A percentile compares a stretch with the other conserved stretches of the same genome.
These are phyloP conservation scores for Bombus soroeensis DNA, from an alignment of 1,140 invertebrate genomes.

Conservation along the genomic window DNA sequence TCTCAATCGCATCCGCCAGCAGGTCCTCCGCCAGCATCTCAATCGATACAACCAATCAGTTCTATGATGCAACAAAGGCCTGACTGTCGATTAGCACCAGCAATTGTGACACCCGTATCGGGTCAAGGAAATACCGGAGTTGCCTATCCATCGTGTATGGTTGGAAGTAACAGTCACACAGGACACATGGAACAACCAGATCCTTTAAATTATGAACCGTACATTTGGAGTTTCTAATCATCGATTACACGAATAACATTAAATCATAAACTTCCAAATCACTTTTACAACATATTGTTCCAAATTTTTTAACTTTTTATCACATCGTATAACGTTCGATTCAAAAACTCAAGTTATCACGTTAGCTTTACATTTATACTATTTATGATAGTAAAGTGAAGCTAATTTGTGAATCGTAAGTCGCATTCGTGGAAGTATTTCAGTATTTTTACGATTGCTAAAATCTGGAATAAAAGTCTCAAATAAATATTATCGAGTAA, in stretches of 20 bases:
- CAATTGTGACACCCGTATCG: constrained; percentile 68
- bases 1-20: constrained; percentile 50
- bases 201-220: constrained; percentile 80
- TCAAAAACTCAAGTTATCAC: neutral
- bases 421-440: neutral
- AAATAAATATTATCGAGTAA: neutral
- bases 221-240: constrained; percentile 80
- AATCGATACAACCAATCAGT: constrained; percentile 72
- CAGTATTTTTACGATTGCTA: neutral
- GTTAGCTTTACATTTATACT: neutral
- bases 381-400: neutral
- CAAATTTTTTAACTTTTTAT: neutral
- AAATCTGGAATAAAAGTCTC: neutral
- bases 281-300: neutral
- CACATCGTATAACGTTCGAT: neutral
- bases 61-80: constrained; percentile 76
- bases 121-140: constrained; percentile 66
- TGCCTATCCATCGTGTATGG: constrained; percentile 78
- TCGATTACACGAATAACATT: neutral
- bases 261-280: neutral
- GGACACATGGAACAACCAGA: constrained; percentile 79
- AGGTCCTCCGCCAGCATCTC: constrained; percentile 51
- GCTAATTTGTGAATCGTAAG: neutral
- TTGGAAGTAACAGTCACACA: constrained; percentile 72
- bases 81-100: constrained; percentile 75